Base-by-base conservation (phyloP, 2,888 invertebrate genomes). In the Ophion slaviceki region DNA sequence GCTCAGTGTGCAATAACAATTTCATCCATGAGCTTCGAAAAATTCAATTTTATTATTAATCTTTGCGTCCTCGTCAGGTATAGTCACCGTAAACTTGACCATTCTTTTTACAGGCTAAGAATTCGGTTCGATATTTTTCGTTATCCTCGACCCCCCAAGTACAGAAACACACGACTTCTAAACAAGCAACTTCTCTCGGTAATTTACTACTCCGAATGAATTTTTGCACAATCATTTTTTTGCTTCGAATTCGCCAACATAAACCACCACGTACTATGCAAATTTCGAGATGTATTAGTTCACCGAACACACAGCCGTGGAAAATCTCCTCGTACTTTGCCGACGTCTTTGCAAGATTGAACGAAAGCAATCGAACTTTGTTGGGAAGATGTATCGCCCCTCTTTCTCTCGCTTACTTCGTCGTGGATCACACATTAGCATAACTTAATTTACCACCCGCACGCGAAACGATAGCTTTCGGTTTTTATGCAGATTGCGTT, bases 361-460 rank as follows among this genome's bases (percentile, higher is more conserved):
- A 61, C 59, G 61, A 53, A 36, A 77, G 47, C 84, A 57, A 84
- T 84, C 53, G 72, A 80, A 84, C 77, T 80, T 80, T 61, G 77
- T 45, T 28, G 40, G 61, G 24, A 28, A 47, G 59, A 61, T n/a
- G 68, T 36, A 71, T 53, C 28, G 5, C 28, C 36, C 71, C 53
- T 20, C 17, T 36, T n/a, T 45, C 40, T 32, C 28, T 24, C 57
- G 36, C 61, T 2, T 2, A 64, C 53, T 59, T 40, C 61, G 20
- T 53, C 45, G 4, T 32, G 68, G 47, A 61, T 80, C 28, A 72
- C 62, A 53, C 61, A 84, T 84, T 84, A 74, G 62, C 84, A 84
- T 84, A 84, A 84, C 80, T 81, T 61, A 77, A 72, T 81, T 67
- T 62, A 64, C 5, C 32, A 32, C 47, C 32, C 53, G 11, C 14